Conservation (phyloP, 2,888 invertebrate genomes). For the Meghimatium bilineatum region DNA sequence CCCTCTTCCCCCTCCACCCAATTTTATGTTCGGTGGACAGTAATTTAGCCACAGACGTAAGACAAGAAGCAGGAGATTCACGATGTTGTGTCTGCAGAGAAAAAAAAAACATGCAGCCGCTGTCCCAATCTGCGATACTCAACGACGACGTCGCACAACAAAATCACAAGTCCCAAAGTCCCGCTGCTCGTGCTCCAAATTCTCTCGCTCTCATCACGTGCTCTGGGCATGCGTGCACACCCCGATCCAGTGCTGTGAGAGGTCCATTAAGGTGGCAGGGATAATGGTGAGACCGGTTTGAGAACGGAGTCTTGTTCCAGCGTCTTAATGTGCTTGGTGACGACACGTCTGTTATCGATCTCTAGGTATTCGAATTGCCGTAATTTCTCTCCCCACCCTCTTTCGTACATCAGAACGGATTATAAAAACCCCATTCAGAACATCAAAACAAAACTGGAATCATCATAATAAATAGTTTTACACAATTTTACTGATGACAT, state of each 20-base stretch:
- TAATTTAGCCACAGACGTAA: too few species aligned
- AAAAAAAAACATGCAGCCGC: background rate
- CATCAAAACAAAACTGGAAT: background rate
- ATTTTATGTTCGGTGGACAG: too few species aligned
- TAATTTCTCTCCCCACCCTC: background rate
- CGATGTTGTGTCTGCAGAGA: background rate
- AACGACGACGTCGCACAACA: background rate
- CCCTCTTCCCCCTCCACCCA: too few species aligned
- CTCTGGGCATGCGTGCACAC: background rate
- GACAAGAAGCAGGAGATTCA: too few species aligned
- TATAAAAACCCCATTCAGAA: background rate
- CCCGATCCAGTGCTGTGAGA: background rate
- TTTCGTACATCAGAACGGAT: background rate
- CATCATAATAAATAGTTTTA: background rate
- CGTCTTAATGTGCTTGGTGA: background rate
- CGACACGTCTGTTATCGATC: slow-evolving; percentile 16
- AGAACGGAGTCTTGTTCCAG: background rate
- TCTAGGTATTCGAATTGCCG: background rate
- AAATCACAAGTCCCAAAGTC: background rate
- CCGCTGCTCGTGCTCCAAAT: background rate
- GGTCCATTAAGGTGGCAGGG: background rate
- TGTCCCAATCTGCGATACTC: background rate
- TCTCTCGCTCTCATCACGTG: background rate
- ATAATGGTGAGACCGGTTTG: background rate
- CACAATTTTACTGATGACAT: too few species aligned